Conservation (phyloP, 2,113 vertebrate genomes). For the Poicephalus gulielmi region DNA sequence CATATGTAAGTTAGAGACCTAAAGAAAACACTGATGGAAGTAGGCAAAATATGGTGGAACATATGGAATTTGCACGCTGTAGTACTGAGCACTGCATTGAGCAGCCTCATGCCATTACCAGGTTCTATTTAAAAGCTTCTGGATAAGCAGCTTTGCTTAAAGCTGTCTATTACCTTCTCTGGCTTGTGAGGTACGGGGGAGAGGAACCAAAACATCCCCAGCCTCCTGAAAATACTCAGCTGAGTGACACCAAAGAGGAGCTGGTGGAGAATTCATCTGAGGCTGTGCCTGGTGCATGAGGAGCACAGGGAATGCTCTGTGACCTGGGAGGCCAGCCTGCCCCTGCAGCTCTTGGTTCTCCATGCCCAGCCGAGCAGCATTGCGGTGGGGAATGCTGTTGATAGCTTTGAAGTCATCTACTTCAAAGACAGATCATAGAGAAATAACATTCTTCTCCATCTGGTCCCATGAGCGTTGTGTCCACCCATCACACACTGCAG, state of each 20-base stretch:
- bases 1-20: not conserved
- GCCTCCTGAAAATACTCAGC: not conserved
- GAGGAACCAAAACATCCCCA: not conserved
- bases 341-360: not conserved
- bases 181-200: no score
- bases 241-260: not conserved
- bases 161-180: not conserved
- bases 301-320: not conserved
- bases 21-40: not conserved
- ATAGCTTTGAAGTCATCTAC: not conserved
- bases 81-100: not conserved
- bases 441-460: not conserved
- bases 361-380: not conserved
- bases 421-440: not conserved
- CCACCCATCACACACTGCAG: not conserved
- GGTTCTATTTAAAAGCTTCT: not conserved
- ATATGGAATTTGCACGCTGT: not conserved
- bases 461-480: not conserved
- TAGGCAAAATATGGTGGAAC: not conserved
- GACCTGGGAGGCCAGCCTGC: not conserved
- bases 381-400: no score
- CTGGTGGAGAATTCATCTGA: not conserved
- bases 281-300: not conserved
- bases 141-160: not conserved
- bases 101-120: not conserved